A percentile compares a stretch with the other conserved stretches of the same genome.
Evolutionary conservation across 2,888 invertebrate species (phyloP).

Genomic region (Hirtodrosophila duncani): DNA sequence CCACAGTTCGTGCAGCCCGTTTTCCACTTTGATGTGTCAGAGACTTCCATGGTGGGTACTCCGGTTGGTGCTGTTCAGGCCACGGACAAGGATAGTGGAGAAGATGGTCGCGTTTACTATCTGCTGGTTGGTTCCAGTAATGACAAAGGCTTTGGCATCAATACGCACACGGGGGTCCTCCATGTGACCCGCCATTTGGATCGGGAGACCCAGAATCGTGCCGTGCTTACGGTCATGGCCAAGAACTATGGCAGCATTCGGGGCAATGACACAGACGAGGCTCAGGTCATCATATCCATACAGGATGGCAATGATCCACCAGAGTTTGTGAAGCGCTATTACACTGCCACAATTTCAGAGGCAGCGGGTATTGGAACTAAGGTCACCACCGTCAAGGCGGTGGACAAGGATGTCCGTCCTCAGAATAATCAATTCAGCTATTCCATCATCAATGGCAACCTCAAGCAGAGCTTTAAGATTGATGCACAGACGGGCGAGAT

Average conservation of each 20-base stretch:
- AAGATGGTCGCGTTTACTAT: conserved; percentile 92
- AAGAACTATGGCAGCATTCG: conserved; percentile 96
- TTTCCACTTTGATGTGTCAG: conserved; percentile 95
- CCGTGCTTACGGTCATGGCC: conserved; percentile 93
- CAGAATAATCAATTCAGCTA: conserved; percentile 95
- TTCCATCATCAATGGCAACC: conserved; percentile 91
- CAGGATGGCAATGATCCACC: conserved; percentile 98
- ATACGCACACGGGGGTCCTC: conserved; percentile 90
- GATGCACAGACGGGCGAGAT: conserved; percentile 92
- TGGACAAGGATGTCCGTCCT: conserved; percentile 93
- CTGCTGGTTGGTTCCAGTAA: conserved; percentile 96
- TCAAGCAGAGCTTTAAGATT: conserved; percentile 90
- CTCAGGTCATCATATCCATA: conserved; percentile 94
- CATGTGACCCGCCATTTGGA: conserved; percentile 89
- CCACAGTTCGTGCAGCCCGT: conserved; percentile 93
- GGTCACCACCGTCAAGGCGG: conserved; percentile 88
- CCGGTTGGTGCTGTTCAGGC: conserved; percentile 92
- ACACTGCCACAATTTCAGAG: conserved; percentile 90
- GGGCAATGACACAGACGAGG: conserved; percentile 97
- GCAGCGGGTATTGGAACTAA: conserved; percentile 86
- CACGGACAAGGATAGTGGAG: conserved; percentile 92
- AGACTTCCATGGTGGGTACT: conserved; percentile 91
- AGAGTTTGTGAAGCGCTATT: conserved; percentile 88
- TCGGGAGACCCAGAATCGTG: conserved; percentile 92
- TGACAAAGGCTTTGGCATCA: conserved; percentile 92